Evolutionary conservation across 1,140 invertebrate species (phyloP).

Genomic region (Fragariocoptes setiger): DNA sequence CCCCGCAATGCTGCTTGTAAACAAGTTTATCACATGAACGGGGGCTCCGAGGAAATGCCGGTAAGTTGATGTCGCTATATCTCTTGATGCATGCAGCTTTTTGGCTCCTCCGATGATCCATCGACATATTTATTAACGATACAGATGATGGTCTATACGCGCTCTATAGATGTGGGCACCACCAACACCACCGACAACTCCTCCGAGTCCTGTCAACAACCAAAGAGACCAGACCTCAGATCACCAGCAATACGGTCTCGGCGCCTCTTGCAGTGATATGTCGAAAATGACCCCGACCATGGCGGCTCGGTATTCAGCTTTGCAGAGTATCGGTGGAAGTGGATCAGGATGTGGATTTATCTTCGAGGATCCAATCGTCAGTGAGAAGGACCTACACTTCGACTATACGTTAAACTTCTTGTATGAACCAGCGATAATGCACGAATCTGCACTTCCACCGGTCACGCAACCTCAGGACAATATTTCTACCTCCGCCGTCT

Average conservation of each 20-base stretch:
- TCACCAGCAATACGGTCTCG: background rate
- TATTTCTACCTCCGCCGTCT: too few species aligned
- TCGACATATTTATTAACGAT: background rate
- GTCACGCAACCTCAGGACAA: constrained; percentile 20
- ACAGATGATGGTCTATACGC: background rate
- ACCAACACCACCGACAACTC: constrained; percentile 39
- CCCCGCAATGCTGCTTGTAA: constrained; percentile 35
- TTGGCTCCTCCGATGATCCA: too few species aligned
- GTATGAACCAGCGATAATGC: constrained; percentile 46
- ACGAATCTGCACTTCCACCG: constrained; percentile 47
- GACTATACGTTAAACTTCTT: constrained; percentile 49
- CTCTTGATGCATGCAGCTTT: too few species aligned
- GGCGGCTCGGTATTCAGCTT: too few species aligned
- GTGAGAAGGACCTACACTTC: constrained; percentile 55
- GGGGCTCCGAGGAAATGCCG: constrained; percentile 19
- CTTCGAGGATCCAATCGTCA: too few species aligned
- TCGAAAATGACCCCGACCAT: background rate
- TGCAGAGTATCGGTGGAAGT: too few species aligned
- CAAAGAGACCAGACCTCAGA: background rate
- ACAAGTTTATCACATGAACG: constrained; percentile 34
- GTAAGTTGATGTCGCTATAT: constrained; percentile 15
- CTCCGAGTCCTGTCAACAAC: background rate
- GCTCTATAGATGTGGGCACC: constrained; percentile 57
- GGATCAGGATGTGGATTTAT: too few species aligned
- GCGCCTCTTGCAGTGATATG: constrained; percentile 14